A percentile compares a stretch with the other conserved stretches of the same genome.
phyloP scores from a whole-genome alignment of 2,113 vertebrate species.

The Ameiurus melas region DNA sequence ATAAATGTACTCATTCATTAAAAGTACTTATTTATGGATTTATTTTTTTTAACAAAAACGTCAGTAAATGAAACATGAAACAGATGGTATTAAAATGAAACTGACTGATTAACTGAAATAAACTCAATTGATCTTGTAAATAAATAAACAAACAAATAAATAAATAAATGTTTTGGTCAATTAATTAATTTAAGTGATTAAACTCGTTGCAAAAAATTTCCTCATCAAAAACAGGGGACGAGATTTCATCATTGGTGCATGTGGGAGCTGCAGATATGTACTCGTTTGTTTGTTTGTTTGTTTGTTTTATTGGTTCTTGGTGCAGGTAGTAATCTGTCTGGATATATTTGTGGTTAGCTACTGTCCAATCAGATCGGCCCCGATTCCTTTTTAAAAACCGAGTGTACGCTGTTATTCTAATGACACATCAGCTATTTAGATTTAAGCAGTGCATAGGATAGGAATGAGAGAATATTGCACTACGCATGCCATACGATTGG shows the following conservation, averaged over 20 bases:
- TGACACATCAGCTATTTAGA: neutral
- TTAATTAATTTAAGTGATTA: neutral
- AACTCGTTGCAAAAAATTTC: neutral
- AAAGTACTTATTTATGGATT: neutral
- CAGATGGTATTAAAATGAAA: neutral
- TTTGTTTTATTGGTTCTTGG: neutral
- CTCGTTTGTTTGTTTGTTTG: neutral
- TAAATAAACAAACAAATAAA: neutral
- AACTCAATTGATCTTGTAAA: neutral
- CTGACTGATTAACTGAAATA: neutral
- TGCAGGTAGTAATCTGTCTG: neutral
- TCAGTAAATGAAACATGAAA: neutral
- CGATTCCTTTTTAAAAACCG: neutral
- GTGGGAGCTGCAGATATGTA: neutral
- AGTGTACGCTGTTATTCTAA: neutral
- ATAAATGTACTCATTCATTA: neutral
- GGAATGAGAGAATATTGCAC: neutral
- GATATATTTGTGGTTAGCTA: neutral
- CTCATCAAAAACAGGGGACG: neutral
- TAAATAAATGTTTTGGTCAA: neutral
- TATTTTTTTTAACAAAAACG: neutral
- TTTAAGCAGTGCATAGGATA: neutral
- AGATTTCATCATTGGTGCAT: neutral
- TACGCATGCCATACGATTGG: neutral
- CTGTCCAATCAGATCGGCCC: neutral